Evolutionary conservation across 2,113 vertebrate species (phyloP).

Genomic region (Microcebus tavaratra): DNA sequence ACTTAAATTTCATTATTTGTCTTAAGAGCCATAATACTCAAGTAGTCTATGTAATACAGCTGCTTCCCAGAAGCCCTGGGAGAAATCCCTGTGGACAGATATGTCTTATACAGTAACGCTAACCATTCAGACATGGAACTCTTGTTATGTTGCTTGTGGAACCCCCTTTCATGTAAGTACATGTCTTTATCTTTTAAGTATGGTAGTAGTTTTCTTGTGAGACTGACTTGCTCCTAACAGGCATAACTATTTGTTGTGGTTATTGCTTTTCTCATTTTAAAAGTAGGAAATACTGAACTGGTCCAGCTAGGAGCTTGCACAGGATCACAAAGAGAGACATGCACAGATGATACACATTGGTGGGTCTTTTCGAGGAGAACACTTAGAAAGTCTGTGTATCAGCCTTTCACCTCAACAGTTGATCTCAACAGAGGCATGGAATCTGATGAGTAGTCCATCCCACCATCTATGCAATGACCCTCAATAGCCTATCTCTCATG

Average conservation of each 20-base stretch:
- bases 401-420: background rate
- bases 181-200: background rate
- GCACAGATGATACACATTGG: rapidly evolving
- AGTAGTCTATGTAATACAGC: background rate
- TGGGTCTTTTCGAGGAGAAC: background rate
- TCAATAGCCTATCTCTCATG: background rate
- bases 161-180: background rate
- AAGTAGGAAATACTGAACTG: background rate
- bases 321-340: background rate
- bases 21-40: background rate
- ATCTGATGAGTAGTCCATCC: background rate
- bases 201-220: background rate
- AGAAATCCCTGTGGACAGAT: background rate
- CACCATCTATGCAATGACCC: background rate
- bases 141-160: background rate
- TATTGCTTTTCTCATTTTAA: background rate
- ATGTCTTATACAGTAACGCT: background rate
- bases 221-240: background rate
- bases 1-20: background rate
- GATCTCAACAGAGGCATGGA: background rate
- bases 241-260: background rate
- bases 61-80: background rate
- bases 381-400: background rate
- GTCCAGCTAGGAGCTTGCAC: background rate
- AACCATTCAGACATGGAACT: background rate